Base-by-base conservation (phyloP, 2,113 vertebrate species). In the Carollia perspicillata region DNA sequence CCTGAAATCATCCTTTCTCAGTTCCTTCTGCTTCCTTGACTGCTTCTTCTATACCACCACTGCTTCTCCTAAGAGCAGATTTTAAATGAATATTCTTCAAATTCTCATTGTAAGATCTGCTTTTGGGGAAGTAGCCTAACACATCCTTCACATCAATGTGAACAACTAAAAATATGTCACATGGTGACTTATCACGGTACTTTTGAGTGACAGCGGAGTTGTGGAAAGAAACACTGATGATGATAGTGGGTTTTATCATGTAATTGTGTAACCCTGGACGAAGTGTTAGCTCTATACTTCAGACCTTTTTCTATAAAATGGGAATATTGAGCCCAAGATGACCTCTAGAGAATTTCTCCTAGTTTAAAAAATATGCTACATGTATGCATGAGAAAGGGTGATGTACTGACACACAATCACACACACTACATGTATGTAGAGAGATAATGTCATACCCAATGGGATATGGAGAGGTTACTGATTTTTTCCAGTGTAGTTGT, bases 291-390 rank as follows among this genome's bases (percentile, higher is more conserved):
- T 80, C 53, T 53, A 16, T 16, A 26, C 42, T 96, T 81, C 13
- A 68, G 30, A 22, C 55, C 55, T 49, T 84, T 18, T 55, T 68
- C 58, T 90, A 51, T 33, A 66, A 35, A 84, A 66, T 37, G 14
- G 14, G 30, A 3, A 63, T 4, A 63, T 0, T 23, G 12, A 30
- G 7, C 0, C 1, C 28, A 74, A 11, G 26, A 16, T 63, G 10
- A 51, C 42, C 0, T 78, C 51, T 26, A 40, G 35, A 26, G 20
- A 92, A 88, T 6, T 42, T 96, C 35, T 55, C 26, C 44, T 81
- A 37, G 28, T 69, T 23, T 40, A 84, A 83, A 69, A 58, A 51
- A 37, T 22, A 18, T 20, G 17, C n/a, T 75, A 47, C 42, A 28
- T 4, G 0, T 55, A 16, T 9, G 8, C 6, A 51, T 35, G 9